phyloP scores from a whole-genome alignment of 2,888 invertebrate genomes.

The Trichopria drosophilae region DNA sequence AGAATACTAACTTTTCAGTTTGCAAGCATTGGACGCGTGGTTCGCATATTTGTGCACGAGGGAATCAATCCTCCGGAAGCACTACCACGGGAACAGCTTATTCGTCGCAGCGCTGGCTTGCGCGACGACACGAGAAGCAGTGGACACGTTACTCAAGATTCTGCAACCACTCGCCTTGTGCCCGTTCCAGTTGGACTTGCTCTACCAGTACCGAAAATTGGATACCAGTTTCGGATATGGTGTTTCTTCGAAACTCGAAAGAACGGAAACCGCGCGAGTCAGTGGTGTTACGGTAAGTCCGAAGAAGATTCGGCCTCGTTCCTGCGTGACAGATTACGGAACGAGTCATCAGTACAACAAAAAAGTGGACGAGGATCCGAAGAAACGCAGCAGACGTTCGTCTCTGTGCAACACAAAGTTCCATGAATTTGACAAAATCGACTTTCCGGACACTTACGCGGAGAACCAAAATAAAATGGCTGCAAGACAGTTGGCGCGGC shows the following conservation, averaged over 20 bases:
- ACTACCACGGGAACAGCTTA: slow-evolving; percentile 77
- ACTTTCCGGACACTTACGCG: slow-evolving; percentile 72
- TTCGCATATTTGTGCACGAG: slow-evolving; percentile 82
- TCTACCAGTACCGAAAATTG: slow-evolving; percentile 77
- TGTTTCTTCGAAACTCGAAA: slow-evolving; percentile 30
- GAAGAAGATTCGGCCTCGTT: slow-evolving; percentile 68
- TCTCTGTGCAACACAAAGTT: slow-evolving; percentile 68
- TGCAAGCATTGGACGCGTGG: slow-evolving; percentile 89
- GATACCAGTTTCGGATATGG: slow-evolving; percentile 74
- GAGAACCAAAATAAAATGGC: slow-evolving; percentile 64
- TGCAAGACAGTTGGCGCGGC: too few relatives aligned
- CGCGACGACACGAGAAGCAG: slow-evolving; percentile 60
- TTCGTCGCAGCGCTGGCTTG: slow-evolving; percentile 65
- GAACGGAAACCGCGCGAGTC: slow-evolving; percentile 26
- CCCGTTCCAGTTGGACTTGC: slow-evolving; percentile 79
- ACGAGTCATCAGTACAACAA: slow-evolving; percentile 60
- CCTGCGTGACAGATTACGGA: slow-evolving; percentile 68
- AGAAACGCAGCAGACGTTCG: slow-evolving; percentile 74
- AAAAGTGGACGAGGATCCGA: slow-evolving; percentile 60
- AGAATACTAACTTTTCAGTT: too few relatives aligned
- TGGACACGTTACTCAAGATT: slow-evolving; percentile 76
- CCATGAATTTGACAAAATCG: slow-evolving; percentile 72
- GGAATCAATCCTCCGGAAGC: slow-evolving; percentile 78
- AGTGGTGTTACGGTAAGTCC: slow-evolving; percentile 44
- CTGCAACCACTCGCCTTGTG: slow-evolving; percentile 78